Evolutionary conservation across 2,113 vertebrate species (phyloP).

Genomic region (Antigone vipio): DNA sequence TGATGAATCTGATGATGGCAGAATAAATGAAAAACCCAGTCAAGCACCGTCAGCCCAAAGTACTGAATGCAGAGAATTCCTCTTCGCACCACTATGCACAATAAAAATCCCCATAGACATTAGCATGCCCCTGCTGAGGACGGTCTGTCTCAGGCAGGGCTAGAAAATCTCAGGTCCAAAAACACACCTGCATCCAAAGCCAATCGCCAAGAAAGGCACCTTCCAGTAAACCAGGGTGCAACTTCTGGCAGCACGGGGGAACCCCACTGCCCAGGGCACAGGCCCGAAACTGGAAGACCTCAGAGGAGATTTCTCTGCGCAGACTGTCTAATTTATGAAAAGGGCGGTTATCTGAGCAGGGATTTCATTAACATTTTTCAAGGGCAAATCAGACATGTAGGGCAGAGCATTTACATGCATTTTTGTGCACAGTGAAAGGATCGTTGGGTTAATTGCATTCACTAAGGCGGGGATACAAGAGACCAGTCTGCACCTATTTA

Average conservation of each 20-base stretch:
- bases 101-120: neutral
- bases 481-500: neutral
- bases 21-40: neutral
- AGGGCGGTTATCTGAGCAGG: neutral
- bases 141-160: neutral
- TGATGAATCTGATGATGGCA: neutral
- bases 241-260: neutral
- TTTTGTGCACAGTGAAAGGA: neutral
- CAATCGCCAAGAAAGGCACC: neutral
- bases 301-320: neutral
- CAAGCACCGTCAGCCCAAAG: neutral
- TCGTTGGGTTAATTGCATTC: neutral
- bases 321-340: neutral
- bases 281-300: neutral
- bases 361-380: slow-evolving; percentile 25
- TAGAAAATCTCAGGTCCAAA: neutral
- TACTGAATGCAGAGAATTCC: neutral
- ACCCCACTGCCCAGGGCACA: neutral
- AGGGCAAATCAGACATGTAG: neutral
- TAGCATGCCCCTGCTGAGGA: neutral
- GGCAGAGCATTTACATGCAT: neutral
- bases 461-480: fast-evolving
- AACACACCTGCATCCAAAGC: neutral
- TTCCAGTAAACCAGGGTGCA: neutral
- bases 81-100: neutral